Evolutionary conservation across 2,113 vertebrate genomes (phyloP).

Genomic region (Neoarius graeffei): DNA sequence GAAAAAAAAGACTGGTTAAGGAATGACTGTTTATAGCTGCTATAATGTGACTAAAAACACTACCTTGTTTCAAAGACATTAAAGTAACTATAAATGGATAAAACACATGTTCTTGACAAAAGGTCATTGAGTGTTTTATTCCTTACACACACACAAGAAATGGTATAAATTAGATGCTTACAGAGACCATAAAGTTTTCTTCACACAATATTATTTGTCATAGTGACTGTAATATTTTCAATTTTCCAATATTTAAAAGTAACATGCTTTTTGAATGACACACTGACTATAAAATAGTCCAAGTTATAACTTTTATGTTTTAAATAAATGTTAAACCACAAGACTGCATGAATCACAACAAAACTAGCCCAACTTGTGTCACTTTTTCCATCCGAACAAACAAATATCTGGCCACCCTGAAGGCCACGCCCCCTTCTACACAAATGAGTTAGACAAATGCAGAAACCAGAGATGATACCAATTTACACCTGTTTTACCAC

Average conservation of each 20-base stretch:
- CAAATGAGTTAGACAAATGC: background rate
- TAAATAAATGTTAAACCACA: background rate
- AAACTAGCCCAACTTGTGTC: background rate
- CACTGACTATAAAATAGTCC: background rate
- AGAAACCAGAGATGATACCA: background rate
- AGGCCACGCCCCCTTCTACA: background rate
- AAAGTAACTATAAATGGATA: background rate
- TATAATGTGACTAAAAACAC: background rate
- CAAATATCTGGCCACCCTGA: no score
- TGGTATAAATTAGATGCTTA: background rate
- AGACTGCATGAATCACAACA: background rate
- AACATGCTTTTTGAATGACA: background rate
- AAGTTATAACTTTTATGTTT: background rate
- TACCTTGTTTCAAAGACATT: background rate
- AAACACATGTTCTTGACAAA: background rate
- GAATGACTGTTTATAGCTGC: background rate
- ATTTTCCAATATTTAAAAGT: background rate
- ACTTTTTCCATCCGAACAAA: background rate
- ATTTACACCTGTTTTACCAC: background rate
- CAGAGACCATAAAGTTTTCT: background rate
- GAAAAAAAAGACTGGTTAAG: background rate
- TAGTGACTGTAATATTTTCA: background rate
- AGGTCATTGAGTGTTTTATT: background rate
- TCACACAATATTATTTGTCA: background rate
- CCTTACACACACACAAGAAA: background rate